A percentile compares a stretch with the other conserved stretches of the same genome.
Conservation (phyloP, 2,888 invertebrate genomes). For the Pasiphila rectangulata region DNA sequence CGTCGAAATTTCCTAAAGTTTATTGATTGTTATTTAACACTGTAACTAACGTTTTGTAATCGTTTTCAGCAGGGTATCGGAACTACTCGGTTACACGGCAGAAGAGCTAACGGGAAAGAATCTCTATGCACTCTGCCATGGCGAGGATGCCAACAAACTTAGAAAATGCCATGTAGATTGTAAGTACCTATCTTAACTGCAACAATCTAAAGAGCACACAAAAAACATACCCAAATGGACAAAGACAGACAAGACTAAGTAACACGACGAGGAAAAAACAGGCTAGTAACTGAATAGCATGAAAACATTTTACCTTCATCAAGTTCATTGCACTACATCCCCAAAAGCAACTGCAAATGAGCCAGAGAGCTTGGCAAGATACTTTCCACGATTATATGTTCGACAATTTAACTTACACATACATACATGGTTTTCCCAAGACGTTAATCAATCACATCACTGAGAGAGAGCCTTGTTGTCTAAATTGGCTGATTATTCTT, state of each 20-base stretch:
- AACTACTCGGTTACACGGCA: conserved; percentile 94
- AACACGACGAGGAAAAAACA: neutral
- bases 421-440: conserved; percentile 11
- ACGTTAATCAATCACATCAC: conserved; percentile 17
- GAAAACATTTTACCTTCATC: neutral
- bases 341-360: neutral
- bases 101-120: conserved; percentile 97
- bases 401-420: neutral
- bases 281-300: neutral
- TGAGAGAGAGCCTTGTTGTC: conserved; percentile 25
- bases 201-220: neutral
- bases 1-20: too few species aligned
- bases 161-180: conserved; percentile 97
- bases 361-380: conserved; percentile 6
- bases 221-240: neutral
- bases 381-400: conserved; percentile 2
- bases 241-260: neutral
- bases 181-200: conserved; percentile 82
- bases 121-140: conserved; percentile 96
- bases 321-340: neutral
- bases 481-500: conserved; percentile 30
- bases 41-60: neutral
- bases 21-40: too few species aligned
- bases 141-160: conserved; percentile 96
- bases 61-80: conserved; percentile 87